These are phyloP conservation scores for Ciconia boyciana DNA, from an alignment of 2,113 vertebrate genomes.

Conservation along the genomic window DNA sequence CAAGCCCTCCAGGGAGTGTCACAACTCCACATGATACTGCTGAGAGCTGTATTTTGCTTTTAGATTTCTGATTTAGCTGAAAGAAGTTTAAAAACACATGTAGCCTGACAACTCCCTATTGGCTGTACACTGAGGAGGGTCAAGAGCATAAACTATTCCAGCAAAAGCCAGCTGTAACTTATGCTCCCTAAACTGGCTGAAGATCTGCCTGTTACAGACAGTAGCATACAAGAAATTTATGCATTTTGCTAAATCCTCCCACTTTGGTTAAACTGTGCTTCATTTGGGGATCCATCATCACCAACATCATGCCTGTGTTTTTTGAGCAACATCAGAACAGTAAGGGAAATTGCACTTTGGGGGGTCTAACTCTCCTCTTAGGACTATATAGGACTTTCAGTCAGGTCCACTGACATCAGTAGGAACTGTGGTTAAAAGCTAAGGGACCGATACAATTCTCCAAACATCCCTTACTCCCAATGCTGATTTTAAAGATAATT, in stretches of 20 bases:
- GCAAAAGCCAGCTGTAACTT: conserved; percentile 66
- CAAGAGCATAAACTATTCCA: conserved; percentile 58
- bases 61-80: conserved; percentile 60
- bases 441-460: neutral
- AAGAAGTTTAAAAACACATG: conserved; percentile 65
- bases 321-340: neutral
- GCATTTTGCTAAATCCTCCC: conserved; percentile 38
- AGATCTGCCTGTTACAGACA: conserved; percentile 52
- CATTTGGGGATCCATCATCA: conserved; percentile 45
- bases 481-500: conserved; percentile 23
- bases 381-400: neutral
- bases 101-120: conserved; percentile 66
- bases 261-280: conserved; percentile 10
- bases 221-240: conserved; percentile 57
- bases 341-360: neutral
- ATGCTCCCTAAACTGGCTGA: conserved; percentile 36
- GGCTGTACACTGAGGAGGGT: conserved; percentile 54
- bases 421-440: conserved; percentile 17
- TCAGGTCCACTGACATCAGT: neutral
- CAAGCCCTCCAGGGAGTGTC: conserved; percentile 33
- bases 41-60: conserved; percentile 61
- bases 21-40: conserved; percentile 48
- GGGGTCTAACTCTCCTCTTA: neutral
- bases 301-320: neutral
- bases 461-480: neutral